Evolutionary conservation across 2,113 vertebrate genomes (phyloP).

Genomic region (Cheilinus undulatus): DNA sequence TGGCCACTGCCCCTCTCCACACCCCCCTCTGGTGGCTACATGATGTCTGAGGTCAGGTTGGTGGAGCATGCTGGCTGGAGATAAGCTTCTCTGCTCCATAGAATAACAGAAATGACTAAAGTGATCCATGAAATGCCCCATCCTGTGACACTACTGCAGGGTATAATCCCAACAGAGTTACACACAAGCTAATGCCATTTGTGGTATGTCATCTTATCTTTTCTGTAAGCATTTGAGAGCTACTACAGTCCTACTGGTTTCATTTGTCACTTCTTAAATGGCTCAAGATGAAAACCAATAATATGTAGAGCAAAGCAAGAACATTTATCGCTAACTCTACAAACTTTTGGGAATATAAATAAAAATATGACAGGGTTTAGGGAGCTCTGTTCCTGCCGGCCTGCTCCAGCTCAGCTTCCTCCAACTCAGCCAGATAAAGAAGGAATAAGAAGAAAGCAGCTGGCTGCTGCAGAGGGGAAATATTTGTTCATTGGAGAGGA

Average conservation of each 20-base stretch:
- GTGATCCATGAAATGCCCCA: slow-evolving; percentile 3
- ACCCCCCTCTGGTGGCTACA: slow-evolving; percentile 55
- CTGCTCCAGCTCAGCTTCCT: slow-evolving; percentile 16
- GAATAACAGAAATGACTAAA: slow-evolving; percentile 3
- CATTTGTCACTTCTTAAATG: neutral
- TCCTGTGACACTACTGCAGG: slow-evolving; percentile 1
- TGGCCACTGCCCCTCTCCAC: slow-evolving; percentile 35
- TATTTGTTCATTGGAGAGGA: slow-evolving; percentile 50
- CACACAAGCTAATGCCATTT: neutral
- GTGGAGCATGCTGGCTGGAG: slow-evolving; percentile 5
- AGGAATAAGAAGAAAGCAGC: slow-evolving; percentile 4
- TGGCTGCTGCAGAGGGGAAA: slow-evolving; percentile 16
- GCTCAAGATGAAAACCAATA: too few relatives aligned
- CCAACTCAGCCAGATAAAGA: slow-evolving; percentile 11
- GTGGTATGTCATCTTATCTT: neutral
- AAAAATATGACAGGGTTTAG: slow-evolving; percentile 9
- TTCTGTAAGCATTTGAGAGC: neutral
- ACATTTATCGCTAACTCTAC: neutral
- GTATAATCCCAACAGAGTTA: slow-evolving; percentile 2
- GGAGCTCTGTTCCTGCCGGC: slow-evolving; percentile 17
- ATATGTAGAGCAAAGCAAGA: neutral
- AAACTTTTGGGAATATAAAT: slow-evolving; percentile 1
- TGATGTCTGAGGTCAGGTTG: slow-evolving; percentile 29
- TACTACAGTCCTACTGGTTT: neutral
- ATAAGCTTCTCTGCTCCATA: neutral